Conservation (phyloP, 2,888 invertebrate species). For the Tineola bisselliella region DNA sequence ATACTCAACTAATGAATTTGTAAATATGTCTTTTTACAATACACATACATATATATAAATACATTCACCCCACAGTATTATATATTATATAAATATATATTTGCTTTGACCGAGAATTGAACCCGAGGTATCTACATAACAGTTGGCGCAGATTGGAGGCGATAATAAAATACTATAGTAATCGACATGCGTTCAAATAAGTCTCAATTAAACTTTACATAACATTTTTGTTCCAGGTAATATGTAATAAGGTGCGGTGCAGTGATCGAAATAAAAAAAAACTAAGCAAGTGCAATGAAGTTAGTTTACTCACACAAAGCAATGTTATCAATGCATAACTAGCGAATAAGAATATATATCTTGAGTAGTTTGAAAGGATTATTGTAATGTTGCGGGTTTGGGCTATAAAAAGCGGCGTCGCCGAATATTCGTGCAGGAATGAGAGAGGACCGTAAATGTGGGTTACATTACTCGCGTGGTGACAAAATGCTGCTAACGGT, state of each 20-base stretch:
- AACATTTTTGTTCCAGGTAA: background rate
- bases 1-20: too few relatives aligned
- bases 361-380: background rate
- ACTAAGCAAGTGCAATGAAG: background rate
- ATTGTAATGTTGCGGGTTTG: slow-evolving; percentile 44
- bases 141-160: too few relatives aligned
- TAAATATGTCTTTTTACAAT: too few relatives aligned
- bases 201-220: too few relatives aligned
- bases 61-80: too few relatives aligned
- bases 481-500: slow-evolving; percentile 54
- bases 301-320: background rate
- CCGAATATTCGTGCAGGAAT: slow-evolving; percentile 36
- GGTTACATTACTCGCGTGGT: slow-evolving; percentile 33
- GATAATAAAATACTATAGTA: too few relatives aligned
- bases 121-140: too few relatives aligned
- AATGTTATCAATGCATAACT: background rate
- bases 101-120: too few relatives aligned
- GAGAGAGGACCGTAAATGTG: slow-evolving; percentile 49
- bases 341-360: background rate
- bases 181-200: too few relatives aligned
- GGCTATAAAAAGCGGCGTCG: slow-evolving; percentile 36
- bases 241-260: background rate
- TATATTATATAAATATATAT: too few relatives aligned
- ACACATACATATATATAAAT: too few relatives aligned
- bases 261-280: background rate